Conservation (phyloP, 2,113 vertebrate species). For the Puntigrus tetrazona region DNA sequence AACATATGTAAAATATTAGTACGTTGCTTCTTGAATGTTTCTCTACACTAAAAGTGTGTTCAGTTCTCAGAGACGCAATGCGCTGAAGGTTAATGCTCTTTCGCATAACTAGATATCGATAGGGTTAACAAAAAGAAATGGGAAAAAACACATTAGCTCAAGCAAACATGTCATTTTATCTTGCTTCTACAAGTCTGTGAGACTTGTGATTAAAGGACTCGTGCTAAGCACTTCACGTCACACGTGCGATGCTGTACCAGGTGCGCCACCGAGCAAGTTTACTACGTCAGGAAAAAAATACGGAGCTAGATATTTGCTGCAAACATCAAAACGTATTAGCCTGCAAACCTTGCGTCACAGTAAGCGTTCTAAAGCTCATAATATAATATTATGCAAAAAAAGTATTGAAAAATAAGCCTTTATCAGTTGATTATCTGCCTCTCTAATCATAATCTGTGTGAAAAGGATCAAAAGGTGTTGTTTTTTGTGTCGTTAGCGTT, state of each 20-base stretch:
- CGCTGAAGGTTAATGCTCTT: too few species aligned
- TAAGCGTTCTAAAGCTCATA: background rate
- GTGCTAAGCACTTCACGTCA: background rate
- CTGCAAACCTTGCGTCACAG: background rate
- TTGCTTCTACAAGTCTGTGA: too few species aligned
- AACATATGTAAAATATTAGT: background rate
- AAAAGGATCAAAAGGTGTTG: background rate
- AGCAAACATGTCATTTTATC: background rate
- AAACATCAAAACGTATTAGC: background rate
- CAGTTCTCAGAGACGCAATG: background rate
- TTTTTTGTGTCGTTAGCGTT: too few species aligned
- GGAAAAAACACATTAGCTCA: background rate
- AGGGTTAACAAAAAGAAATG: too few species aligned
- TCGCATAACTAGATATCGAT: too few species aligned
- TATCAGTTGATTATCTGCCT: background rate
- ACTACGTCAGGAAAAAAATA: background rate
- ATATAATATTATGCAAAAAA: background rate
- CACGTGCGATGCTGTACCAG: background rate
- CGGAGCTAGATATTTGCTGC: background rate
- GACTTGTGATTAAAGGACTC: too few species aligned
- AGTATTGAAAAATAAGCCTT: background rate
- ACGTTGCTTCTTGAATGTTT: background rate
- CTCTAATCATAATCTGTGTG: background rate
- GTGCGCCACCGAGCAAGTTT: background rate
- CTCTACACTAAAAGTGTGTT: background rate